Percentiles rank a stretch among this genome's conserved stretches.
phyloP scores from a whole-genome alignment of 2,797 vertebrate genomes.

The Meda fulgida region DNA sequence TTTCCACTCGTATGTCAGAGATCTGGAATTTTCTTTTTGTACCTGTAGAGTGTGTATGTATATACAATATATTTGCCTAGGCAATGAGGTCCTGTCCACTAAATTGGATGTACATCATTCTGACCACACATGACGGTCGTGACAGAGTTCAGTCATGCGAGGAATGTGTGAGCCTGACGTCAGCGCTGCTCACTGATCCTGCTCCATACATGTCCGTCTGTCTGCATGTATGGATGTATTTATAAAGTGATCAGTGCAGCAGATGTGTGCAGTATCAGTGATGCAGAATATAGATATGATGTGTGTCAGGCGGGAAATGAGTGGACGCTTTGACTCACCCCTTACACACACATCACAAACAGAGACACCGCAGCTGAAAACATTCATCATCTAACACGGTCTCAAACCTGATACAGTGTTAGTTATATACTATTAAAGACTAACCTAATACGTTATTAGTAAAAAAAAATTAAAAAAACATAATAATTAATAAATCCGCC shows the following conservation, averaged over 20 bases:
- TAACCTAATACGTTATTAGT: neutral
- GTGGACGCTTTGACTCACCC: constrained; percentile 43
- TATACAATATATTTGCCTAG: neutral
- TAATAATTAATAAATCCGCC: neutral
- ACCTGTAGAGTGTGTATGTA: neutral
- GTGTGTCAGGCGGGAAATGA: constrained; percentile 37
- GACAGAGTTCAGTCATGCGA: constrained; percentile 12
- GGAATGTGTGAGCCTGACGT: constrained; percentile 47
- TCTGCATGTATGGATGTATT: constrained; percentile 30
- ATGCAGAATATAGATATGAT: constrained; percentile 35
- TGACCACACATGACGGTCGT: neutral
- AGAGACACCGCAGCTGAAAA: neutral
- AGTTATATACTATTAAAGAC: neutral
- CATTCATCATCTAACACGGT: neutral
- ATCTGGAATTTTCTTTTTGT: constrained; percentile 57
- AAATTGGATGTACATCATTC: constrained; percentile 4
- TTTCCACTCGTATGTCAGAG: constrained; percentile 42
- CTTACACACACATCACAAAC: constrained; percentile 29
- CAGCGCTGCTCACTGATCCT: constrained; percentile 22
- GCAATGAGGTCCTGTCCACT: neutral
- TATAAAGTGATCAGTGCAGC: constrained; percentile 40
- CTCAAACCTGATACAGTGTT: neutral
- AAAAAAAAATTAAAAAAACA: neutral
- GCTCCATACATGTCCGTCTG: constrained; percentile 36
- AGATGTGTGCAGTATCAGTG: constrained; percentile 24